Conservation (phyloP, 2,888 invertebrate genomes). For the Papilio protenor region DNA sequence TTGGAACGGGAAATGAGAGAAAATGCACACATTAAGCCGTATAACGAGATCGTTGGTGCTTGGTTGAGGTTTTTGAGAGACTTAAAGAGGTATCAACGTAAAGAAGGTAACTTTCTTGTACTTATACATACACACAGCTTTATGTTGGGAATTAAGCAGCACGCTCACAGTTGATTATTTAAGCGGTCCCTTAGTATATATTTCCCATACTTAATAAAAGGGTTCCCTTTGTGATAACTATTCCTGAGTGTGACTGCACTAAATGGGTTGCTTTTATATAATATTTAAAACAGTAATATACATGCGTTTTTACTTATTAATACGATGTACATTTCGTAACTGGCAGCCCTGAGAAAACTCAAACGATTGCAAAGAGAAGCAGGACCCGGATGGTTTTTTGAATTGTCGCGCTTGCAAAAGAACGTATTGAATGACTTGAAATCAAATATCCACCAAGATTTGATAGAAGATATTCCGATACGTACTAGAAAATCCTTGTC, state of each 20-base stretch:
- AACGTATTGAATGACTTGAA: constrained; percentile 62
- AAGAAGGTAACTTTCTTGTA: constrained; percentile 61
- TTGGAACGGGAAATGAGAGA: constrained; percentile 73
- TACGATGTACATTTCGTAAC: neutral
- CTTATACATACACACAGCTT: neutral
- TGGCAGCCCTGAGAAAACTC: constrained; percentile 58
- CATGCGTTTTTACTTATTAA: neutral
- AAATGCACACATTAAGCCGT: constrained; percentile 68
- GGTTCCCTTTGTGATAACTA: too few relatives aligned
- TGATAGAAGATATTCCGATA: constrained; percentile 69
- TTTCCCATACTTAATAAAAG: too few relatives aligned
- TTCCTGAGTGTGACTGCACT: too few relatives aligned
- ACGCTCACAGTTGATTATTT: neutral
- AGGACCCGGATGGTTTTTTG: constrained; percentile 73
- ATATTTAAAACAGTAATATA: too few relatives aligned
- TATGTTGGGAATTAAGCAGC: neutral
- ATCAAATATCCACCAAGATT: constrained; percentile 70
- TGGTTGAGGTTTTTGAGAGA: constrained; percentile 73
- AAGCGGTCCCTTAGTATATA: neutral
- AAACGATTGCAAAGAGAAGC: constrained; percentile 60
- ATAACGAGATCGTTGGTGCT: constrained; percentile 72
- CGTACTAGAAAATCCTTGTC: constrained; percentile 63
- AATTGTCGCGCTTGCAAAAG: constrained; percentile 67
- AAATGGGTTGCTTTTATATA: too few relatives aligned
- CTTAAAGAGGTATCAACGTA: constrained; percentile 59